A percentile compares a stretch with the other conserved stretches of the same genome.
Conservation (phyloP, 2,888 invertebrate species). For the Marronus borbonicus region DNA sequence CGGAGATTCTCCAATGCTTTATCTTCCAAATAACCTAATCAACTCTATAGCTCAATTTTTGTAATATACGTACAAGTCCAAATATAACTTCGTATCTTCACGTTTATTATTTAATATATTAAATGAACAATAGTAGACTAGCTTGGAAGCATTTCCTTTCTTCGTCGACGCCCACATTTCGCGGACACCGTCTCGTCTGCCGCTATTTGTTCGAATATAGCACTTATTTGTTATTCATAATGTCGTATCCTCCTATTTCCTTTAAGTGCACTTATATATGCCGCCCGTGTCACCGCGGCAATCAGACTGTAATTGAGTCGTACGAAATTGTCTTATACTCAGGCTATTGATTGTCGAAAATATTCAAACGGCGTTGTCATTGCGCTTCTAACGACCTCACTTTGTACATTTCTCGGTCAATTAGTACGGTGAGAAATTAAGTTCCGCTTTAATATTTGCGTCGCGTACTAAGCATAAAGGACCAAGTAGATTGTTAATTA, state of each 20-base stretch:
- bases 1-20: too few relatives aligned
- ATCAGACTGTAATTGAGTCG: constrained; percentile 48
- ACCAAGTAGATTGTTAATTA: constrained; percentile 19
- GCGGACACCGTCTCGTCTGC: not conserved
- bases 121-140: not conserved
- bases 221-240: constrained; percentile 40
- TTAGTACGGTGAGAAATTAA: constrained; percentile 20
- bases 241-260: constrained; percentile 44
- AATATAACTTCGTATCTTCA: too few relatives aligned
- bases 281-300: constrained; percentile 23
- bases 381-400: not conserved
- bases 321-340: constrained; percentile 35
- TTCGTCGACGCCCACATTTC: not conserved
- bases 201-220: not conserved
- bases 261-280: constrained; percentile 30
- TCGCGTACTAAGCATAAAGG: constrained; percentile 20
- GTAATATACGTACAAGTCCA: not conserved
- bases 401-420: constrained; percentile 26
- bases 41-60: not conserved
- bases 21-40: too few relatives aligned
- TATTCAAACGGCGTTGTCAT: constrained; percentile 17
- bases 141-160: not conserved
- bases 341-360: constrained; percentile 34
- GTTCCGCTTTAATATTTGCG: constrained; percentile 1
- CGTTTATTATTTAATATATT: constrained; percentile 5